These are phyloP conservation scores for Napeogenes inachia DNA, from an alignment of 2,888 invertebrate species.

Conservation along the genomic window DNA sequence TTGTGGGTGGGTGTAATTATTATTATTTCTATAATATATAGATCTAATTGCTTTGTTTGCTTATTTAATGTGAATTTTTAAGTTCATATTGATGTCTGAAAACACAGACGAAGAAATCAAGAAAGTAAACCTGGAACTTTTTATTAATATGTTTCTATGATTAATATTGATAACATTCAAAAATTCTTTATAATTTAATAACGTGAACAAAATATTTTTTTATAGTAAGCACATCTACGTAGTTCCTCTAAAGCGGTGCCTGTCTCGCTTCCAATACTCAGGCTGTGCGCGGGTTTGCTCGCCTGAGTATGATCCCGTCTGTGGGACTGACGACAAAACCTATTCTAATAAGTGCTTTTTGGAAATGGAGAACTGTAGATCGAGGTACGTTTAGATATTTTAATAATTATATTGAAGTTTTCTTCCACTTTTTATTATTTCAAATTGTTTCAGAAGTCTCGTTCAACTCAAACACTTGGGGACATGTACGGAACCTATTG, in stretches of 20 bases:
- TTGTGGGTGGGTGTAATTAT: constrained; percentile 80
- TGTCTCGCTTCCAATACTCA: constrained; percentile 89
- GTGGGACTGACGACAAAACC: constrained; percentile 94
- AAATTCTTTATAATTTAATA: too few species aligned
- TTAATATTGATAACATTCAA: too few species aligned
- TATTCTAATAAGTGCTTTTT: constrained; percentile 96
- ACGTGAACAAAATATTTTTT: too few species aligned
- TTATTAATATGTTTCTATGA: background rate
- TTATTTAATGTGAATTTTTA: background rate
- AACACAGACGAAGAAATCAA: too few species aligned
- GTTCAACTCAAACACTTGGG: constrained; percentile 89
- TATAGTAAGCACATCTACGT: constrained; percentile 91
- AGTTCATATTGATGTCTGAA: background rate
- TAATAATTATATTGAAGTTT: background rate
- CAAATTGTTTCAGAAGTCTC: constrained; percentile 72
- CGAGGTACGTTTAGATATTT: constrained; percentile 66
- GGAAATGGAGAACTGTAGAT: constrained; percentile 93
- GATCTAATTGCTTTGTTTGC: background rate
- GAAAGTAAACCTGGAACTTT: background rate
- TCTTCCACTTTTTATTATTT: constrained; percentile 5
- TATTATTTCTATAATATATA: background rate
- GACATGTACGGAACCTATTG: constrained; percentile 89
- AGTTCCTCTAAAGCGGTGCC: constrained; percentile 91
- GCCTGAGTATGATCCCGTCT: constrained; percentile 92
- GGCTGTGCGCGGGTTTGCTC: constrained; percentile 93